Evolutionary conservation across 1,140 invertebrate genomes (phyloP), one percentile per base, ranked within the genome.

Genomic region (Eumaeus atala): DNA sequence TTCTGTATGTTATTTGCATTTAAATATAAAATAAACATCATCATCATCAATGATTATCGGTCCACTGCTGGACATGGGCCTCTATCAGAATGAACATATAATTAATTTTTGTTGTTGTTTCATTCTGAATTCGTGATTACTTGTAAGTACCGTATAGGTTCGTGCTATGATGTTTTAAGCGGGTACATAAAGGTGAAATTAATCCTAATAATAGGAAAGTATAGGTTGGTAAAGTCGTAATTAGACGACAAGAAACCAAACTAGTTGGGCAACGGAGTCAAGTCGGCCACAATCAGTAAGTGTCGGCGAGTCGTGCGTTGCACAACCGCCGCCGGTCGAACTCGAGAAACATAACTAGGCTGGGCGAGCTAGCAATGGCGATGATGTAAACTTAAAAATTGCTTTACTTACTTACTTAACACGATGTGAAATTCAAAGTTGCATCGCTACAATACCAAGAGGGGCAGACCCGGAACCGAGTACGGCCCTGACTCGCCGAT

Each of bases 371-470:
- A 66, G 74, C 69, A 72, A 70, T 61, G 66, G 58, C 73, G 79
- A 72, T 87, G 81, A 87, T 82, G 84, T 87, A 87, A 87, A 84
- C 79, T 81, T 78, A 79, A 84, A 87, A 87, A 87, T 84, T 87
- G 79, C 79, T 84, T 82, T 86, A 83, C 59, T 83, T 83, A 82
- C 77, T 84, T 84, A 84, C 77, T 83, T 84, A 84, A 77, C 73
- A 73, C 67, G 73, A 81, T 81, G 80, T 79, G 80, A 85, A 82
- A 85, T 74, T 82, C 58, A 71, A 70, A 63, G 66, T 79, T 81
- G 67, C 76, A 74, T 67, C 66, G 65, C 54, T 42, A 17, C 21
- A 28, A 6, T 2, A 6, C 21, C 6, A 6, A 2, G 12, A 44
- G 12, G 7, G 12, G 40, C 40, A 14, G 40, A 44, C 40, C 1